Conservation (phyloP, 2,888 invertebrate genomes). For the Pandemis heparana region DNA sequence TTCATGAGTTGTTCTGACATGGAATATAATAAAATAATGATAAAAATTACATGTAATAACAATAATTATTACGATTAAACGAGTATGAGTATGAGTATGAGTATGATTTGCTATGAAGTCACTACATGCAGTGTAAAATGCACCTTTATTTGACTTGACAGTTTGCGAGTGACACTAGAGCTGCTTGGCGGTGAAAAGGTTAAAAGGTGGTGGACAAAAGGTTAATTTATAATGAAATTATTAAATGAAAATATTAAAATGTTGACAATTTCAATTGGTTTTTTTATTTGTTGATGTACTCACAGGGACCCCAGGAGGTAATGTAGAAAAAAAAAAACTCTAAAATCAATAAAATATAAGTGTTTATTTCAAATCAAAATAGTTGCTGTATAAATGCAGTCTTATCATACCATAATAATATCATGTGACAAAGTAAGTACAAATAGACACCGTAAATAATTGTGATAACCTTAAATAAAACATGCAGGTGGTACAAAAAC, state of each 20-base stretch:
- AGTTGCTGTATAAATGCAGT: constrained; percentile 38
- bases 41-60: too few species aligned
- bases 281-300: background rate
- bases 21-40: too few species aligned
- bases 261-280: background rate
- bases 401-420: constrained; percentile 37
- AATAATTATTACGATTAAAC: too few species aligned
- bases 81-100: too few species aligned
- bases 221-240: background rate
- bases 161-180: too few species aligned
- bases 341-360: constrained; percentile 27
- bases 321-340: background rate
- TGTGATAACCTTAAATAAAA: constrained; percentile 6
- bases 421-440: constrained; percentile 28
- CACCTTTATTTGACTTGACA: too few species aligned
- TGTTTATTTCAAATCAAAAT: constrained; percentile 40
- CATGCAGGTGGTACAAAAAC: background rate
- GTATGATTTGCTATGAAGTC: too few species aligned
- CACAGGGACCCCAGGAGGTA: too few species aligned
- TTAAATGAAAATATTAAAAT: background rate
- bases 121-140: too few species aligned
- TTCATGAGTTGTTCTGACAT: too few species aligned
- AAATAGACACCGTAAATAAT: constrained; percentile 2
- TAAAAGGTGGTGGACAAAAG: too few species aligned
- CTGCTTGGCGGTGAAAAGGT: too few species aligned